Evolutionary conservation across 2,113 vertebrate species (phyloP).

Genomic region (Syngnathoides biaculeatus): DNA sequence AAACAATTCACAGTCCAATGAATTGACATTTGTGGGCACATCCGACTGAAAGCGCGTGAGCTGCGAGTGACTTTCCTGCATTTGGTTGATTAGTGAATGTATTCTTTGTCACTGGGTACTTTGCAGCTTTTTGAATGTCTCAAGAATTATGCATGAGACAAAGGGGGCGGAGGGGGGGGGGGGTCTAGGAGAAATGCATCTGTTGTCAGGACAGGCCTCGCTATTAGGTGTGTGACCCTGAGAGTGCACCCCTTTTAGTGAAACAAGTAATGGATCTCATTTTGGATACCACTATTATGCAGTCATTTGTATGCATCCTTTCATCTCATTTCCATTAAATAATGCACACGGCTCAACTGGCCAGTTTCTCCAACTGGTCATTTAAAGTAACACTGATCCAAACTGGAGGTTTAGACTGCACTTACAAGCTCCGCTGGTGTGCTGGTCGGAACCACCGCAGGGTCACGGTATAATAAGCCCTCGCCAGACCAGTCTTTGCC

Average conservation of each 20-base stretch:
- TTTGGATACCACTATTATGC: slow-evolving; percentile 58
- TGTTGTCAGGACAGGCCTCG: slow-evolving; percentile 59
- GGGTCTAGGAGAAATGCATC: slow-evolving; percentile 47
- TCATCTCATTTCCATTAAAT: slow-evolving; percentile 59
- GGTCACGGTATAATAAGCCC: slow-evolving; percentile 37
- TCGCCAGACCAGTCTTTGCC: slow-evolving; percentile 27
- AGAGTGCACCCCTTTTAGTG: slow-evolving; percentile 64
- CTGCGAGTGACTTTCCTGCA: slow-evolving; percentile 25
- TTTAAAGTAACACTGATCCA: slow-evolving; percentile 56
- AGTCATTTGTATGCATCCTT: slow-evolving; percentile 59
- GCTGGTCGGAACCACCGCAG: slow-evolving; percentile 43
- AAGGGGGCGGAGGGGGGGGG: slow-evolving; percentile 25
- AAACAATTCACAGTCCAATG: slow-evolving; percentile 11
- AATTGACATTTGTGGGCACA: slow-evolving; percentile 18
- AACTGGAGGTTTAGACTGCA: slow-evolving; percentile 45
- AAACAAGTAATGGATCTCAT: slow-evolving; percentile 61
- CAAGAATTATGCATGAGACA: slow-evolving; percentile 54
- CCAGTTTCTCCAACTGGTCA: slow-evolving; percentile 56
- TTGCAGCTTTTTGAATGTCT: slow-evolving; percentile 38
- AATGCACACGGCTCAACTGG: slow-evolving; percentile 45
- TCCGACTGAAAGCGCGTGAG: slow-evolving; percentile 19
- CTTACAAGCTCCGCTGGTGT: slow-evolving; percentile 30
- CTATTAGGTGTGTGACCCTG: slow-evolving; percentile 64
- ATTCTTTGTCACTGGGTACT: slow-evolving; percentile 34
- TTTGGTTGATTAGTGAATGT: slow-evolving; percentile 41